Evolutionary conservation across 2,797 vertebrate genomes (phyloP).

Genomic region (Mormyrops boulengeri): DNA sequence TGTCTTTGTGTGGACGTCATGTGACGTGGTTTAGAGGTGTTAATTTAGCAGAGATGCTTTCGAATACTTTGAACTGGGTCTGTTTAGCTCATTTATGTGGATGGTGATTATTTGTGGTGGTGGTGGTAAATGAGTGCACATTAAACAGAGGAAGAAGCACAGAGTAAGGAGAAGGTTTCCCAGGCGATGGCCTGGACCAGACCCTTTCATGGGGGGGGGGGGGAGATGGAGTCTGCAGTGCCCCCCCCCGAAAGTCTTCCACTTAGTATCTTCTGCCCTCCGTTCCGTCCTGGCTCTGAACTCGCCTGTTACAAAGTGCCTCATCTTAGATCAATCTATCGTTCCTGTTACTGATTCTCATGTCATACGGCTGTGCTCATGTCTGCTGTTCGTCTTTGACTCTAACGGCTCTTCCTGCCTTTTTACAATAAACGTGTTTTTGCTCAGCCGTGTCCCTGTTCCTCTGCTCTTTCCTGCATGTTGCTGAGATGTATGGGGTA

Average conservation of each 20-base stretch:
- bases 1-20: background rate
- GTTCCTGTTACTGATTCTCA: background rate
- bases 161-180: background rate
- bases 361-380: background rate
- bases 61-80: background rate
- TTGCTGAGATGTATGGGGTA: background rate
- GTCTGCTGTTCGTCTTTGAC: background rate
- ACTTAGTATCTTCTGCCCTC: background rate
- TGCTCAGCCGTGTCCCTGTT: too few species aligned
- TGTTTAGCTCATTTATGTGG: background rate
- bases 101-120: background rate
- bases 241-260: background rate
- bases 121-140: background rate
- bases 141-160: background rate
- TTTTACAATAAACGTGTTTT: slow-evolving; percentile 22
- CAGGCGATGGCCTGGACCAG: background rate
- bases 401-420: background rate
- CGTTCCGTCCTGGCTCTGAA: background rate
- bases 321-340: background rate
- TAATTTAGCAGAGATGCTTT: background rate
- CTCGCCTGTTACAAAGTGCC: background rate
- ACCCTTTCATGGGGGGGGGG: background rate
- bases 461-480: background rate
- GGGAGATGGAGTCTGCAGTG: background rate
- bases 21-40: background rate